Evolutionary conservation across 2,888 invertebrate genomes (phyloP).

Genomic region (Agrotis exclamationis): DNA sequence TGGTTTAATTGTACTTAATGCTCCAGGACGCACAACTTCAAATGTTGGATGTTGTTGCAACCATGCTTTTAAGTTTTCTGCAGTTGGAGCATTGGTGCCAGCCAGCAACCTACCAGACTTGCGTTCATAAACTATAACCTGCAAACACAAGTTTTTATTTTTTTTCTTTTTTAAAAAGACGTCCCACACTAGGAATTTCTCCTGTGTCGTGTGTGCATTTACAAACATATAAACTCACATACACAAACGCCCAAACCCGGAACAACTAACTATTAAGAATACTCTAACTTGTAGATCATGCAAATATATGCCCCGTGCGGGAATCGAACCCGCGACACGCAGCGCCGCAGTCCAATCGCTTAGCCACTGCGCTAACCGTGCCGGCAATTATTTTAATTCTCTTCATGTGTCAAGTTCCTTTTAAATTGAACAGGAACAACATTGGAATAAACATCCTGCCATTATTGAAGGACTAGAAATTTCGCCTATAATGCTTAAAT

Average conservation of each 20-base stretch:
- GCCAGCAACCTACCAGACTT: slow-evolving; percentile 94
- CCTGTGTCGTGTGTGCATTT: too few species aligned
- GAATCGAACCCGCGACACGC: too few species aligned
- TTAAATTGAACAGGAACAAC: neutral
- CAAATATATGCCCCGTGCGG: too few species aligned
- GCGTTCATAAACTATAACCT: slow-evolving; percentile 96
- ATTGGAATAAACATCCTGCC: neutral
- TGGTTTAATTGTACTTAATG: slow-evolving; percentile 86
- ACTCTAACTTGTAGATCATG: too few species aligned
- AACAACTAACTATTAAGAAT: too few species aligned
- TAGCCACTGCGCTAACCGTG: too few species aligned
- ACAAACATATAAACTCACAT: too few species aligned
- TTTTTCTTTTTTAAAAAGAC: too few species aligned
- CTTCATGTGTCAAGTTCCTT: neutral
- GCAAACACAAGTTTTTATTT: slow-evolving; percentile 64
- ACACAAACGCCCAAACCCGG: too few species aligned
- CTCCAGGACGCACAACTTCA: slow-evolving; percentile 95
- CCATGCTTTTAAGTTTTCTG: slow-evolving; percentile 95
- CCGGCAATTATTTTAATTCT: too few species aligned
- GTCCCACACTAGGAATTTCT: too few species aligned
- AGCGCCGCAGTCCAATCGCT: too few species aligned
- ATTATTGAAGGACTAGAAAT: neutral
- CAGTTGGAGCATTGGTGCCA: slow-evolving; percentile 96
- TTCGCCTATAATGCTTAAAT: neutral
- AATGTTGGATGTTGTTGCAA: slow-evolving; percentile 96